Evolutionary conservation across 2,888 invertebrate species (phyloP).

Genomic region (Phasia obesa): DNA sequence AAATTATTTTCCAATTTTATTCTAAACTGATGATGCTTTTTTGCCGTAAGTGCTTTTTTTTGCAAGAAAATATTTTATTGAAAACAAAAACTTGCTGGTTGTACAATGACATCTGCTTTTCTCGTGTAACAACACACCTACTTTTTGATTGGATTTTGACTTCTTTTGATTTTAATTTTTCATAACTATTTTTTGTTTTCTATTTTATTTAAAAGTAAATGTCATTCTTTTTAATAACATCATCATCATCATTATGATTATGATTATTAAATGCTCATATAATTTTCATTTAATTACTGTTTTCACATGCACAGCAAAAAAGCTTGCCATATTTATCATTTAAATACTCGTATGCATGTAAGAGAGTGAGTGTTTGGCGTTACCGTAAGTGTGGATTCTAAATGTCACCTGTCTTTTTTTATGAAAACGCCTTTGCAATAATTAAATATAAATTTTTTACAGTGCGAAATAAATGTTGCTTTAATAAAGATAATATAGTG

Average conservation of each 20-base stretch:
- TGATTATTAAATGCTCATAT: conserved; percentile 57
- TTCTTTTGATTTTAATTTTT: conserved; percentile 13
- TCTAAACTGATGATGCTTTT: background rate
- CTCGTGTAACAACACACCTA: conserved; percentile 44
- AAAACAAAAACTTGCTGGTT: conserved; percentile 35
- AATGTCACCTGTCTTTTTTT: conserved; percentile 55
- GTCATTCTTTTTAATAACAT: conserved; percentile 59
- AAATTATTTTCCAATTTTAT: too few species aligned
- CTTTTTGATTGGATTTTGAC: conserved; percentile 41
- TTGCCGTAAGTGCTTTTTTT: background rate
- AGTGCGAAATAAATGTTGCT: background rate
- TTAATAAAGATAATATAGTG: too few species aligned
- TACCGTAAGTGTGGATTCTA: conserved; percentile 21
- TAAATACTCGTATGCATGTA: too few species aligned
- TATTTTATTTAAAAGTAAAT: conserved; percentile 18
- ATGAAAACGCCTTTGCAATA: conserved; percentile 19
- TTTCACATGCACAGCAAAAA: conserved; percentile 36
- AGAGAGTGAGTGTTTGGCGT: conserved; percentile 1
- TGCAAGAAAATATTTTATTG: background rate
- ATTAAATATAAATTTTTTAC: background rate
- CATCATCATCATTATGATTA: too few species aligned
- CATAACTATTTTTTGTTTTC: conserved; percentile 4
- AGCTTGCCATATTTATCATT: conserved; percentile 35
- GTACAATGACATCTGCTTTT: background rate
- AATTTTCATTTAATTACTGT: conserved; percentile 64